Base-by-base conservation (phyloP, 1,140 invertebrate genomes). In the Drosophila paulistorum region DNA sequence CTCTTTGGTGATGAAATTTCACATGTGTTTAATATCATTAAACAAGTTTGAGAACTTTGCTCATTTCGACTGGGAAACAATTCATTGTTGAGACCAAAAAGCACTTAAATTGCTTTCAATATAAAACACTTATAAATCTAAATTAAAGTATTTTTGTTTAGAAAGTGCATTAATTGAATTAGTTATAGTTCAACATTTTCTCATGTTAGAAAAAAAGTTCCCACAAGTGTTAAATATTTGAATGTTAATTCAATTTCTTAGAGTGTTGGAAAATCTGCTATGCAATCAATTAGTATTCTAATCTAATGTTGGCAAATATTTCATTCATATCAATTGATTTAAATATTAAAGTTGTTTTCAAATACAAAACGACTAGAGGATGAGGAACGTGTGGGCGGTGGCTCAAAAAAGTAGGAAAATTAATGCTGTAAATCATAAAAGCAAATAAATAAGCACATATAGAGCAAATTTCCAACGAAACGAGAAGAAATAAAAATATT, bases 371-470 rank as follows among this genome's bases (percentile, higher is more conserved):
- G 11, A 17, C 1, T 20, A 7, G 42, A 14, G 7, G 14, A 10
- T 3, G 14, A 3, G 14, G 7, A 10, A n/a, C 2, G 7, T 14
- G 14, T 2, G 42, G 14, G 7, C 17, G 42, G 9, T 14, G 7
- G 14, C 2, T n/a, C 14, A 48, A 20, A 64, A 64, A 48, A 45
- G 30, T 33, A 64, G 60, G 62, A 54, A 76, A 76, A 71, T 66
- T 63, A 73, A 65, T 70, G 67, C 72, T 70, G 69, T 59, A 77
- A 77, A 77, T 74, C 66, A 77, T 51, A 63, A 72, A 77, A 71
- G 67, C 51, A 85, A 74, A 84, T 74, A 85, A 83, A 64, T 67
- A 81, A 65, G 54, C 71, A 65, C 45, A 41, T 7, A 6, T 14
- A 74, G 45, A 54, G 7, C 17, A 35, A 59, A 59, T 59, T 37